These are phyloP conservation scores for Poeciliopsis infans DNA, from an alignment of 2,797 vertebrate genomes.

Conservation along the genomic window DNA sequence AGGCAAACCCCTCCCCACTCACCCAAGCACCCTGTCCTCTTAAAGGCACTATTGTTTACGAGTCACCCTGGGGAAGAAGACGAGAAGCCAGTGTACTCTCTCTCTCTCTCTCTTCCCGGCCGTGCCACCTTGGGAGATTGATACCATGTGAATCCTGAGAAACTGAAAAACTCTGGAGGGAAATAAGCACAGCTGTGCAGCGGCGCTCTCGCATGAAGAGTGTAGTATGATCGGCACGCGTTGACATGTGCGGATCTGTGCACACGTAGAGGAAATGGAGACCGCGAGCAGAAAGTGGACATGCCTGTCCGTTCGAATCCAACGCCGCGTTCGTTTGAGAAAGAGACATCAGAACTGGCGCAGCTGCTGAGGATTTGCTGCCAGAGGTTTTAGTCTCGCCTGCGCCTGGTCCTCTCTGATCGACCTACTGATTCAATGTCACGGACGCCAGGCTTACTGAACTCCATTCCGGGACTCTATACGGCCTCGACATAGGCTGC, in stretches of 20 bases:
- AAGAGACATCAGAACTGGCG: conserved; percentile 72
- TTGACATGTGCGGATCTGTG: conserved; percentile 53
- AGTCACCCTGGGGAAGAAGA: conserved; percentile 58
- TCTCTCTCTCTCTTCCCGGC: conserved; percentile 24
- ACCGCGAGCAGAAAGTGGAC: conserved; percentile 38
- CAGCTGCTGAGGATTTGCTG: conserved; percentile 83
- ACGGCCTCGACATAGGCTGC: conserved; percentile 49
- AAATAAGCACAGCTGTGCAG: conserved; percentile 78
- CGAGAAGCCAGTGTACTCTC: conserved; percentile 29
- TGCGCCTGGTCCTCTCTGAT: conserved; percentile 75
- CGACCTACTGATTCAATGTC: conserved; percentile 79
- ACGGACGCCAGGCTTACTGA: conserved; percentile 79
- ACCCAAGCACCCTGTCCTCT: conserved; percentile 60
- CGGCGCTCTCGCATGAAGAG: conserved; percentile 61
- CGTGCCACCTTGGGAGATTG: conserved; percentile 45
- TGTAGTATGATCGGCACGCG: conserved; percentile 67
- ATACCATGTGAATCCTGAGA: conserved; percentile 70
- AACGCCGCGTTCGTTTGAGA: conserved; percentile 41
- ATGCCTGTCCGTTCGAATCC: conserved; percentile 29
- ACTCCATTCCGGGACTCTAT: conserved; percentile 50
- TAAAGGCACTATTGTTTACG: conserved; percentile 73
- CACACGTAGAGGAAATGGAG: conserved; percentile 1
- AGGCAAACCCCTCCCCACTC: conserved; percentile 54
- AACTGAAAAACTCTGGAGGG: conserved; percentile 55
- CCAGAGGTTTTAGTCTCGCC: conserved; percentile 78